phyloP scores from a whole-genome alignment of 2,797 vertebrate genomes.

The Pseudochaenichthys georgianus region DNA sequence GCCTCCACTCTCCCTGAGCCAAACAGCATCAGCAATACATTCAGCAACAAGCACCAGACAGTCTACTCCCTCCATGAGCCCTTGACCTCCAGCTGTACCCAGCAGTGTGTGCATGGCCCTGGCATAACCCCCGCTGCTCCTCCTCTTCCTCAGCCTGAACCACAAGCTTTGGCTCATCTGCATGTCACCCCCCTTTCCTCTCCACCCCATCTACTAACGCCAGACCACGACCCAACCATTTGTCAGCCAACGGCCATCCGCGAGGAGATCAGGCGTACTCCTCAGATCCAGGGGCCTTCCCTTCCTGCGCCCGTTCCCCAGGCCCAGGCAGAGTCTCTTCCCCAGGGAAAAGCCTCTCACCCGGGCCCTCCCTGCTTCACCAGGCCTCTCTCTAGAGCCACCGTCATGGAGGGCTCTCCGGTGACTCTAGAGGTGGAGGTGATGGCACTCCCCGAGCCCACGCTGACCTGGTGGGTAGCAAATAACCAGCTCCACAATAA shows the following conservation, averaged over 20 bases:
- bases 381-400: slow-evolving; percentile 90
- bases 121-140: slow-evolving; percentile 49
- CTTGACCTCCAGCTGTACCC: slow-evolving; percentile 68
- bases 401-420: slow-evolving; percentile 92
- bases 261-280: slow-evolving; percentile 89
- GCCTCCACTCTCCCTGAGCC: background rate
- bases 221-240: slow-evolving; percentile 82
- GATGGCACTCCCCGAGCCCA: slow-evolving; percentile 91
- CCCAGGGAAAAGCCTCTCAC: slow-evolving; percentile 84
- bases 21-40: background rate
- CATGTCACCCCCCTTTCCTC: slow-evolving; percentile 85
- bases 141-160: slow-evolving; percentile 71
- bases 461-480: slow-evolving; percentile 97
- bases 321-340: slow-evolving; percentile 78
- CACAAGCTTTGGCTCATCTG: slow-evolving; percentile 74
- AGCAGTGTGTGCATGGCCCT: slow-evolving; percentile 88
- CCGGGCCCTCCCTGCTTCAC: slow-evolving; percentile 89
- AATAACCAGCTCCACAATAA: slow-evolving; percentile 87
- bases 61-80: slow-evolving; percentile 75
- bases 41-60: slow-evolving; percentile 67
- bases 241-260: slow-evolving; percentile 85
- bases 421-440: slow-evolving; percentile 97
- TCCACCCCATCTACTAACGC: slow-evolving; percentile 77
- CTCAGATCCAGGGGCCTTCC: slow-evolving; percentile 74
- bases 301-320: slow-evolving; percentile 33